Evolutionary conservation across 2,888 invertebrate species (phyloP).

Genomic region (Parnassius orleans): DNA sequence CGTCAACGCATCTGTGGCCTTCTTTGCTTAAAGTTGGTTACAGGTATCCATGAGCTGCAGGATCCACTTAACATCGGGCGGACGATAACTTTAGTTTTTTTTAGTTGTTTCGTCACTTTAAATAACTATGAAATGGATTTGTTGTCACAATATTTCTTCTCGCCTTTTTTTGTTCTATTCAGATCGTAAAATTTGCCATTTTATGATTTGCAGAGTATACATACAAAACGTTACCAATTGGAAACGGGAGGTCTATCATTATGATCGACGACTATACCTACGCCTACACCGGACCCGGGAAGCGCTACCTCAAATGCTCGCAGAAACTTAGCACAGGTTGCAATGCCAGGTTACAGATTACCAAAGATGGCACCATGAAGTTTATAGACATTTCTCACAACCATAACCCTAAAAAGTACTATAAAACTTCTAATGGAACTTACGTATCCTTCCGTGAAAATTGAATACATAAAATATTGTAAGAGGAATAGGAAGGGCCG

Average conservation of each 20-base stretch:
- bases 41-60: too few relatives aligned
- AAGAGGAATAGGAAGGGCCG: too few relatives aligned
- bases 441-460: conserved; percentile 20
- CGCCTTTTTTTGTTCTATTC: too few relatives aligned
- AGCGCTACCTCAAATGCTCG: conserved; percentile 35
- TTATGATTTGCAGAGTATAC: conserved; percentile 16
- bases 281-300: conserved; percentile 30
- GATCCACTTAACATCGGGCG: too few relatives aligned
- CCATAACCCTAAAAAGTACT: conserved; percentile 31
- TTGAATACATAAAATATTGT: conserved; percentile 13
- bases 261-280: conserved; percentile 32
- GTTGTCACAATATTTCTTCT: too few relatives aligned
- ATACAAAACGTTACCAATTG: conserved; percentile 21
- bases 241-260: conserved; percentile 26
- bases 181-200: neutral
- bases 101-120: too few relatives aligned
- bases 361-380: conserved; percentile 26
- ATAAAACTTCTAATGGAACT: conserved; percentile 23
- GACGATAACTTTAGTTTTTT: too few relatives aligned
- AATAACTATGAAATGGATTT: too few relatives aligned
- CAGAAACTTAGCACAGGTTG: conserved; percentile 32
- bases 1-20: too few relatives aligned
- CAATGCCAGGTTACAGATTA: conserved; percentile 33
- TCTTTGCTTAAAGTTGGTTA: too few relatives aligned
- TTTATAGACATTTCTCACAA: conserved; percentile 30